phyloP scores from a whole-genome alignment of 1,140 invertebrate genomes.

The Megathymus violae region DNA sequence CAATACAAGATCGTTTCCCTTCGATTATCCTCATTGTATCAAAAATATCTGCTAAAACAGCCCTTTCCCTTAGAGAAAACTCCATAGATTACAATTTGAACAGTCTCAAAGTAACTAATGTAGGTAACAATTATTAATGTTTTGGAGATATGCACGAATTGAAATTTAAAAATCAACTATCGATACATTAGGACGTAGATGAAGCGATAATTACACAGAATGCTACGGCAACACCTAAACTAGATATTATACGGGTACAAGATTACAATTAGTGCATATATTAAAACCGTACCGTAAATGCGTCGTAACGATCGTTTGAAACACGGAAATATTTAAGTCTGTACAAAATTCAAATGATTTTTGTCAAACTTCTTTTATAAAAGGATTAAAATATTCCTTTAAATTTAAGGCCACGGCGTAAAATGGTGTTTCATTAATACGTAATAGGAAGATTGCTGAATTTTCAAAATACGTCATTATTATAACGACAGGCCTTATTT shows the following conservation, averaged over 20 bases:
- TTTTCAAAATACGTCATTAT: conserved; percentile 59
- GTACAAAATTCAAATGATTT: conserved; percentile 70
- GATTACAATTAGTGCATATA: conserved; percentile 65
- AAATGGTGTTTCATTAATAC: conserved; percentile 81
- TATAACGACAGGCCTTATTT: conserved; percentile 71
- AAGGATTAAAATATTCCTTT: conserved; percentile 78
- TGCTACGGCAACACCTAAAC: conserved; percentile 73
- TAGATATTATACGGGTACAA: conserved; percentile 57
- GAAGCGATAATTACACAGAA: conserved; percentile 74
- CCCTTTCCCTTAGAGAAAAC: conserved; percentile 82
- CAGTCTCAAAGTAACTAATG: conserved; percentile 83
- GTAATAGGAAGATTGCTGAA: conserved; percentile 70
- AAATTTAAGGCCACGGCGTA: conserved; percentile 82
- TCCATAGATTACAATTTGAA: conserved; percentile 80
- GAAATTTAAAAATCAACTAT: conserved; percentile 76
- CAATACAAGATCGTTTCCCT: conserved; percentile 75
- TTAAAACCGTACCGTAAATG: conserved; percentile 58
- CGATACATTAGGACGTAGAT: conserved; percentile 69
- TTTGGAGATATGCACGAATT: conserved; percentile 80
- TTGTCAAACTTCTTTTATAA: conserved; percentile 60
- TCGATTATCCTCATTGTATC: conserved; percentile 81
- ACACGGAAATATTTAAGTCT: conserved; percentile 63
- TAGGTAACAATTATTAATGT: conserved; percentile 81
- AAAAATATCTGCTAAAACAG: conserved; percentile 83
- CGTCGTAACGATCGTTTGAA: conserved; percentile 56